phyloP scores from a whole-genome alignment of 2,113 vertebrate species.

The Rhombomys opimus region DNA sequence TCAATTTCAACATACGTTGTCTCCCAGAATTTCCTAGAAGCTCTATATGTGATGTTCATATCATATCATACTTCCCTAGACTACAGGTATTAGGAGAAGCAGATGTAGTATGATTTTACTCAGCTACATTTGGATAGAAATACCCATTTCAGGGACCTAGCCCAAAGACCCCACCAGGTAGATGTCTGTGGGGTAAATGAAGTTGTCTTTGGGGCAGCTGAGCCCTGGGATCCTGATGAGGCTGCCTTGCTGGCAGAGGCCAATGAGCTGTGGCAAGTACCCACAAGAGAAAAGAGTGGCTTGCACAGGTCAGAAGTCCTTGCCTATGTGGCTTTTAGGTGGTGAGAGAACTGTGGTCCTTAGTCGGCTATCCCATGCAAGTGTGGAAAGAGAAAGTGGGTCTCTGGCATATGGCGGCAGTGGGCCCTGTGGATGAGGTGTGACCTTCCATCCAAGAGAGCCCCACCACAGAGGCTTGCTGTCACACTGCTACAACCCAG shows the following conservation, averaged over 20 bases:
- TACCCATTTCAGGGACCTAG: background rate
- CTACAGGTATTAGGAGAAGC: background rate
- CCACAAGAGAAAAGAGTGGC: background rate
- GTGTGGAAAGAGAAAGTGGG: background rate
- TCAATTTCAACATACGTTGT: background rate
- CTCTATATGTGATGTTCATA: background rate
- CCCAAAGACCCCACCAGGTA: background rate
- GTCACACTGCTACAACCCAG: rapidly evolving
- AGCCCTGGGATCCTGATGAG: background rate
- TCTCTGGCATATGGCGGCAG: background rate
- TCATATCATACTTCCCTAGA: background rate
- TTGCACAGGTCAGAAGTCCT: background rate
- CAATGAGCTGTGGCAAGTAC: background rate
- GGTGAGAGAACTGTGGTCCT: constrained; percentile 1
- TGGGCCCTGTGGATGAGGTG: background rate
- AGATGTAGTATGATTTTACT: background rate
- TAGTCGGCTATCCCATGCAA: background rate
- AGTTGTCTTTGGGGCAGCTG: background rate
- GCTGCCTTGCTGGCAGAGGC: background rate
- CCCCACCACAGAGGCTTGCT: background rate
- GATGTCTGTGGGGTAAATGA: background rate
- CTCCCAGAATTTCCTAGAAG: constrained; percentile 43
- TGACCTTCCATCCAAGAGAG: background rate
- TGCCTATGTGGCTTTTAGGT: background rate
- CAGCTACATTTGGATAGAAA: background rate